A percentile compares a stretch with the other conserved stretches of the same genome.
Conservation (phyloP, 2,113 vertebrate genomes). For the Microcebus ravelobensis region DNA sequence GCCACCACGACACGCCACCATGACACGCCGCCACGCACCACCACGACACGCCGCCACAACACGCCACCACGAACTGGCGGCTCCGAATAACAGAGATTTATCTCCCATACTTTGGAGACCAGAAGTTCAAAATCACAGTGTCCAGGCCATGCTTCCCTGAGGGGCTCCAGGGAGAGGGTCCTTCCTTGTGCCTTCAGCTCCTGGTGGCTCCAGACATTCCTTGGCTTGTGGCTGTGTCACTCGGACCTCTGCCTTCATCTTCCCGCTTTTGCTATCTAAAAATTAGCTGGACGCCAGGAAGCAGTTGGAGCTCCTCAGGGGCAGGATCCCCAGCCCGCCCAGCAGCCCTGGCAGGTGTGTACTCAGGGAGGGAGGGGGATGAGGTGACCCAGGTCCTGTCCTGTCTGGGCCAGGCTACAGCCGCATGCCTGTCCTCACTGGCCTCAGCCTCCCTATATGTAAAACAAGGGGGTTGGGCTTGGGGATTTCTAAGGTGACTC, state of each 20-base stretch:
- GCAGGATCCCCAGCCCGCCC: neutral
- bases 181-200: too few species aligned
- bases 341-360: neutral
- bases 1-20: neutral
- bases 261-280: too few species aligned
- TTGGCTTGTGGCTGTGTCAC: fast-evolving
- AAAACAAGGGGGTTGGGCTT: neutral
- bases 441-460: neutral
- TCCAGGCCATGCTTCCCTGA: fast-evolving
- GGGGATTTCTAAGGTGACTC: neutral
- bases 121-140: neutral
- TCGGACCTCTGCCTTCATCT: too few species aligned
- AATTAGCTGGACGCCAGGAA: neutral
- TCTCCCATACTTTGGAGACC: too few species aligned
- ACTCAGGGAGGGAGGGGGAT: neutral
- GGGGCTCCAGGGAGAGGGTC: neutral
- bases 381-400: neutral
- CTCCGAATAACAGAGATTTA: neutral
- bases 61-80: neutral
- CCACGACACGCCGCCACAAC: too few species aligned
- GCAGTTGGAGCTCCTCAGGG: neutral
- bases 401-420: neutral
- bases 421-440: neutral
- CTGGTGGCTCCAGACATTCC: neutral
- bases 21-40: too few species aligned